Evolutionary conservation across 1,140 invertebrate species (phyloP), one percentile per base, ranked within the genome.

Genomic region (Heliconius himera): DNA sequence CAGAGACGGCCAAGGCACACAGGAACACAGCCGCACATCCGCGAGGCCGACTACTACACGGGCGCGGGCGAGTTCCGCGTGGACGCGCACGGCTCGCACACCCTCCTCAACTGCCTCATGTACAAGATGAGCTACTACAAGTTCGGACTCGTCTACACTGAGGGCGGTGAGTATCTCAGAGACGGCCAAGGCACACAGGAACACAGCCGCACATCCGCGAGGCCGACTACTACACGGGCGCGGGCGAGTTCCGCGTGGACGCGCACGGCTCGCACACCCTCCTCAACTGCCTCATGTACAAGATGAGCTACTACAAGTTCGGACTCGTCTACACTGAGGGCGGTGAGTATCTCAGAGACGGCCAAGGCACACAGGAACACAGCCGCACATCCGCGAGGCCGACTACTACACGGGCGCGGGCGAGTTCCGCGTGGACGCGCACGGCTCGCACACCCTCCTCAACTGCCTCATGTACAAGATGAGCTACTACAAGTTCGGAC

Each of bases 391-490:
- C 86, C 98, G 98, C 88, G 99, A 99, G 95, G 97, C 97, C 89
- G 98, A 99, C 95, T 99, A 99, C 93, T 99, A 99, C 95, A 99
- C 98, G 49, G 96, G 98, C 1, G 97, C 96, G 80, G 99, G 99
- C 8, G 99, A 99, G 95, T 99, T 99, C 92, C 95, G 98, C 82
- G 97, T 99, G 9, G 99, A 99, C 90, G 97, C 97, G 84, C 98
- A 99, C 90, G 98, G 98, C 60, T 98, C 98, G 8, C 96, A 96
- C 70, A 97, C 96, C 54, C 94, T 99, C 77, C 96, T 99, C 81
- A 99, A 99, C 94, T 98, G 97, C 88, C 96, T 99, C 70, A 99
- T 99, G 98, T 99, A 99, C 94, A 99, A 99, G 95, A 98, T 99
- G 97, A 98, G 98, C 94, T 99, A 99, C 89, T 99, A 99, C 94